Evolutionary conservation across 1,140 invertebrate species (phyloP), one percentile per base, ranked within the genome.

Genomic region (Philotrypesis tridentata): DNA sequence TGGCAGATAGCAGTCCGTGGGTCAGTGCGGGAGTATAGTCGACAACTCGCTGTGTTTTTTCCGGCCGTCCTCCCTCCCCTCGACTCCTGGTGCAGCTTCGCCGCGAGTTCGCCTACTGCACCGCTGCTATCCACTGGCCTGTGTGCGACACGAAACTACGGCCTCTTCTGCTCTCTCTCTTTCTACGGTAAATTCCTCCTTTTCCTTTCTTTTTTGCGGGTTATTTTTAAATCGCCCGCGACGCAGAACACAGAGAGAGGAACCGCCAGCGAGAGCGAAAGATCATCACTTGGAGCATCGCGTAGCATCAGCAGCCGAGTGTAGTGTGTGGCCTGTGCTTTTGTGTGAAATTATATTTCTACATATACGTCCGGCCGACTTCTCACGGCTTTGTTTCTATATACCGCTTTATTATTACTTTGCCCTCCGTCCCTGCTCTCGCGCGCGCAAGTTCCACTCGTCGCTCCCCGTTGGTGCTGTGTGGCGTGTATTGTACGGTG

Each of bases 171-270:
- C 55, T 61, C 55, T 7, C 55, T n/a, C 67, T 21, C 63, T 48
- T 25, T n/a, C 37, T 29, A 31, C 76, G 67, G 55, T 72, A 72
- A 61, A 72, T 73, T 55, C 37, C 37, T 33, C 14, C 11, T 68
- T 81, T 80, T 82, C 2, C 48, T 71, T 63, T 63, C 83, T 79
- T 83, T 83, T 85, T 79, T 61, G 70, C 68, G 80, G 78, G 87
- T 86, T 88, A 88, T 87, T 87, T 88, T 88, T 88, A 88, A 87
- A 85, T 85, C 84, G 60, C 81, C 74, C 77, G 84, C 84, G 82
- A 84, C 86, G 83, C 75, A 87, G 40, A 84, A 79, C 40, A 25
- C n/a, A n/a, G n/a, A n/a, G n/a, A n/a, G n/a, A n/a, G n/a, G 4
- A 0, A 8, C 11, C 27, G 9, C 21, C 40, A 8, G 61, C 23